These are phyloP conservation scores for Cryptoprocta ferox DNA, from an alignment of 2,797 vertebrate genomes.

Conservation along the genomic window DNA sequence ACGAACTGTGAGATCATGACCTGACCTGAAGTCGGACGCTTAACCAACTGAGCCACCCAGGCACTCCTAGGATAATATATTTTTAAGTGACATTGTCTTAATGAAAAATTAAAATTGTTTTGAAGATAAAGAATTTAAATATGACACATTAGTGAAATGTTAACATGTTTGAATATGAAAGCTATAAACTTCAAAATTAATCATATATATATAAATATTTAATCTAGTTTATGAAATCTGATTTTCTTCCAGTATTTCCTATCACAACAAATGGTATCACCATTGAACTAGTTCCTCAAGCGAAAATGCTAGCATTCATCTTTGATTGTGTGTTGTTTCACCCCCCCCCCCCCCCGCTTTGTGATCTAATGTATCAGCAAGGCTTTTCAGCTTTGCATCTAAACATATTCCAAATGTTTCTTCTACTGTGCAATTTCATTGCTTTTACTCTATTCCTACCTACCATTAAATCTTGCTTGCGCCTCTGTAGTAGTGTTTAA, in stretches of 20 bases:
- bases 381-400: not conserved
- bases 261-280: not conserved
- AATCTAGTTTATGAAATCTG: not conserved
- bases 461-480: not conserved
- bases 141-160: not conserved
- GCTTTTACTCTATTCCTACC: not conserved
- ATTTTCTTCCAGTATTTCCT: not conserved
- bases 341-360: not conserved
- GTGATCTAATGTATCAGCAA: not conserved
- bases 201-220: not conserved
- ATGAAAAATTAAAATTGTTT: not conserved
- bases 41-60: no score
- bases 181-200: not conserved
- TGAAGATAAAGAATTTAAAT: not conserved
- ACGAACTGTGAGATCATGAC: no score
- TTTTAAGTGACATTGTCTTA: constrained; percentile 9
- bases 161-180: not conserved
- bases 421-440: not conserved
- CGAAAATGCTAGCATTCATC: not conserved
- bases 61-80: not conserved
- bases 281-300: not conserved
- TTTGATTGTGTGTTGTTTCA: not conserved
- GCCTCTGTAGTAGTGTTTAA: not conserved
- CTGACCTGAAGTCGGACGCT: no score
- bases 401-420: not conserved